Evolutionary conservation across 1,140 invertebrate genomes (phyloP), one percentile per base, ranked within the genome.

Genomic region (Pararge aegeria): DNA sequence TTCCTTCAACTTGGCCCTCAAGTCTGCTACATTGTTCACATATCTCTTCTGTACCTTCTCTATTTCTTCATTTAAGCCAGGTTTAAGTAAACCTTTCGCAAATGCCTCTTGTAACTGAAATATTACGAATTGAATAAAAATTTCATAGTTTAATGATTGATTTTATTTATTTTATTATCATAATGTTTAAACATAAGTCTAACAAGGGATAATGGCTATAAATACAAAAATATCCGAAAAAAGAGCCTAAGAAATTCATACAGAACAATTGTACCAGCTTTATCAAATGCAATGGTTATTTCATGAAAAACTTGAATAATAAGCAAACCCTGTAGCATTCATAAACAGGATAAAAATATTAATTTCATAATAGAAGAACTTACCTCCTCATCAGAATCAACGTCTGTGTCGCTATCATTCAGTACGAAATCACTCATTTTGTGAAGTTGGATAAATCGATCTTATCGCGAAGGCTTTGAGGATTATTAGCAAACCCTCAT

Each of bases 31-130:
- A 82, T 94, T 93, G 82, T 96, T 95, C 10, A 91, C 92, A 54
- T 90, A 89, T 46, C 82, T 78, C 71, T 92, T 93, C 21, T 92
- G 92, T 40, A 92, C 80, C 64, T 88, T 83, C 64, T 93, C 92
- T 24, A 93, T 89, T 37, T 93, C 92, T 60, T 93, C 90, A 88
- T 97, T 97, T 0, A 97, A 80, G 7, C 97, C 97, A 0, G 96
- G 95, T 82, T 97, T 96, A 0, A 98, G 66, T 53, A 94, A 87
- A 7, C 96, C 96, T 63, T 93, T 92, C 1, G 93, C 93, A 87
- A 97, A 97, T 0, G 96, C 96, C 87, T 95, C 93, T 93, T 96
- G 96, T 46, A 98, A 81, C 95, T 97, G 46, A 18, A 73, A 77
- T 15, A 61, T 18, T 12, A 57, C 19, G 60, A 64, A 54, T 46